phyloP scores from a whole-genome alignment of 2,888 invertebrate genomes.

The Petrolisthes cinctipes region DNA sequence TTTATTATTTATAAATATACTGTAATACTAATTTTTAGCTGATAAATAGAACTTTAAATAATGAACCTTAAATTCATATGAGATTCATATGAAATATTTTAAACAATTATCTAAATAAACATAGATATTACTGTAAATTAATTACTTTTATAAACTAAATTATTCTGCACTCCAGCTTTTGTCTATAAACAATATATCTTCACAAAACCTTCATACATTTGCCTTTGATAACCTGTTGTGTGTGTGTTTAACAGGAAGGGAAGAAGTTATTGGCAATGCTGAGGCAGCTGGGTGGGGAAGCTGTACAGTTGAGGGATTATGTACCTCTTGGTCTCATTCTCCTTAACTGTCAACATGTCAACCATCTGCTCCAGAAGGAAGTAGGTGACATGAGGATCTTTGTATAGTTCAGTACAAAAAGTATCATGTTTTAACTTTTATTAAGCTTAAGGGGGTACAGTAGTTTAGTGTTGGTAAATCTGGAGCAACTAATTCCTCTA shows the following conservation, averaged over 20 bases:
- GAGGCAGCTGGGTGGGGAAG: constrained; percentile 32
- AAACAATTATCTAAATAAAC: neutral
- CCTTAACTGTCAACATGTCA: constrained; percentile 47
- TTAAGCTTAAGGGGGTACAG: too few relatives aligned
- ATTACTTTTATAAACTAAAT: neutral
- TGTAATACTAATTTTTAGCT: too few relatives aligned
- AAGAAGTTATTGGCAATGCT: constrained; percentile 37
- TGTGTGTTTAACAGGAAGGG: constrained; percentile 35
- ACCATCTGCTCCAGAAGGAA: constrained; percentile 35
- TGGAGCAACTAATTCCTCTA: too few relatives aligned
- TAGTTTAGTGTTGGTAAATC: too few relatives aligned
- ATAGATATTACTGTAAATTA: neutral
- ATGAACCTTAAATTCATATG: too few relatives aligned
- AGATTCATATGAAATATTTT: too few relatives aligned
- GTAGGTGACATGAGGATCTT: neutral
- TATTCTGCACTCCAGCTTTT: neutral
- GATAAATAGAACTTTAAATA: too few relatives aligned
- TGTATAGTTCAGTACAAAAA: too few relatives aligned
- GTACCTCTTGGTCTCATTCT: constrained; percentile 52
- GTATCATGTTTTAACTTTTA: too few relatives aligned
- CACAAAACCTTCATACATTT: neutral
- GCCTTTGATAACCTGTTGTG: neutral
- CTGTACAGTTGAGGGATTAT: constrained; percentile 33
- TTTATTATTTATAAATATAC: too few relatives aligned
- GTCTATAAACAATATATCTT: too few relatives aligned